Evolutionary conservation across 2,888 invertebrate species (phyloP).

Genomic region (Anodontia alba): DNA sequence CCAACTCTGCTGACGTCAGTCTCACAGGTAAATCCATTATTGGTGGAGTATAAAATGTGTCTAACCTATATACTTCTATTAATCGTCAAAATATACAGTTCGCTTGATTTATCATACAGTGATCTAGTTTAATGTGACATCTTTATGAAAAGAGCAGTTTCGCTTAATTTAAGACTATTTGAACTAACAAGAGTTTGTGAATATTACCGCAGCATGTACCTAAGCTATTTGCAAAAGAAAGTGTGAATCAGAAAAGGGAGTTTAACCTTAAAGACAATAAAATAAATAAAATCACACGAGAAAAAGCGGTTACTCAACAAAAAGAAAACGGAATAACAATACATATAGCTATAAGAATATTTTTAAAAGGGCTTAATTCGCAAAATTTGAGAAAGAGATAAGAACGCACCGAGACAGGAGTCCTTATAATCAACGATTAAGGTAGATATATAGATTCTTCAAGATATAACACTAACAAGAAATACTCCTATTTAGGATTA

Average conservation of each 20-base stretch:
- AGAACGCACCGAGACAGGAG: too few relatives aligned
- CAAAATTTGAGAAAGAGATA: too few relatives aligned
- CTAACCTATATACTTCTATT: not conserved
- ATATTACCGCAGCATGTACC: not conserved
- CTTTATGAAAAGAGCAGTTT: slow-evolving; percentile 2
- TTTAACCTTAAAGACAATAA: not conserved
- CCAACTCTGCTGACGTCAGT: not conserved
- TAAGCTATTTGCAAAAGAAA: not conserved
- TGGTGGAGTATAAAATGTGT: not conserved
- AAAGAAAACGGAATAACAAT: too few relatives aligned
- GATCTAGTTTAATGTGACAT: slow-evolving; percentile 14
- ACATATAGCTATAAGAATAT: too few relatives aligned
- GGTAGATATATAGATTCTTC: too few relatives aligned
- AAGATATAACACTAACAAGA: too few relatives aligned
- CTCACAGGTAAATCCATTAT: slow-evolving; percentile 9
- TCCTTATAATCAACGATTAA: too few relatives aligned
- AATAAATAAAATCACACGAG: too few relatives aligned
- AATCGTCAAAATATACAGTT: slow-evolving; percentile 6
- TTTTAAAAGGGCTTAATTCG: too few relatives aligned
- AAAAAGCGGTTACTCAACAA: too few relatives aligned
- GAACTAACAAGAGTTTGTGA: not conserved
- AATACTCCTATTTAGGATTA: too few relatives aligned
- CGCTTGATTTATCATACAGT: slow-evolving; percentile 5
- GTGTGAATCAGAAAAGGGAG: not conserved
- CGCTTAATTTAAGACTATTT: not conserved